Conservation (phyloP, 2,888 invertebrate genomes). For the Nomada fabriciana region DNA sequence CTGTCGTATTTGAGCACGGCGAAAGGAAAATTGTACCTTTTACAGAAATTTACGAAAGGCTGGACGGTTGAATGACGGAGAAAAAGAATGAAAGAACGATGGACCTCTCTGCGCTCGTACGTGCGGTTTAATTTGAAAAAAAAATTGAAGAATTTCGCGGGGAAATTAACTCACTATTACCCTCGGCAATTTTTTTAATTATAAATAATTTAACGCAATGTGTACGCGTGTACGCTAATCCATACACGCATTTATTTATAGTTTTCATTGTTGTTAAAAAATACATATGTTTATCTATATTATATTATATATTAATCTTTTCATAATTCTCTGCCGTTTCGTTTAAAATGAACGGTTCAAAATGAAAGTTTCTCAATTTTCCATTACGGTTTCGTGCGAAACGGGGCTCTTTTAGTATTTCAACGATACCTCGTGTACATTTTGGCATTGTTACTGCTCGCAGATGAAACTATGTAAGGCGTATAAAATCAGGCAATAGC, state of each 20-base stretch:
- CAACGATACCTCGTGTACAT: not conserved
- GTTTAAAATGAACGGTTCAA: not conserved
- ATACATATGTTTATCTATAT: not conserved
- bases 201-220: slow-evolving; percentile 4
- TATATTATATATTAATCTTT: not conserved
- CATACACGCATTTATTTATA: no score
- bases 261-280: not conserved
- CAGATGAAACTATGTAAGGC: not conserved
- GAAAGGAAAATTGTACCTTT: not conserved
- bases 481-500: not conserved
- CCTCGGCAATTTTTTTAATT: not conserved
- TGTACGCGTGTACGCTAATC: not conserved
- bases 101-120: not conserved
- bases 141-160: not conserved
- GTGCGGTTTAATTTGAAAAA: not conserved
- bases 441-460: not conserved
- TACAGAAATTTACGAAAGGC: not conserved
- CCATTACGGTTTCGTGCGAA: not conserved
- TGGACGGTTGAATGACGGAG: not conserved
- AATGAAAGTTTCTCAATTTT: not conserved
- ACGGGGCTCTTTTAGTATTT: not conserved
- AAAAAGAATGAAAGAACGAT: not conserved
- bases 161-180: not conserved
- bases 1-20: no score
- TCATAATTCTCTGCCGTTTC: not conserved